Base-by-base conservation (phyloP, 2,888 invertebrate genomes). In the Chaetogeoica ovagalla region DNA sequence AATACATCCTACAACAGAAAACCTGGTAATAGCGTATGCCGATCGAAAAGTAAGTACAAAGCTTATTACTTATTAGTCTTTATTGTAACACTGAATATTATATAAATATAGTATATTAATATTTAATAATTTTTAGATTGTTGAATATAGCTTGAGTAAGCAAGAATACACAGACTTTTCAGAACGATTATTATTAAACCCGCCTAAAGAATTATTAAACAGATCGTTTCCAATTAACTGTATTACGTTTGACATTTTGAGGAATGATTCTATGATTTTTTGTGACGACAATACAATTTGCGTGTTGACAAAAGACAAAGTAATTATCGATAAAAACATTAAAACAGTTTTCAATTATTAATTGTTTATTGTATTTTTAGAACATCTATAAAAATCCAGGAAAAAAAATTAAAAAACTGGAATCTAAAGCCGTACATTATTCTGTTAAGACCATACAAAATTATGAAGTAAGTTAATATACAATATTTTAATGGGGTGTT, bases 211-310 rank as follows among this genome's bases (percentile, higher is more conserved):
- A 82, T 92, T 91, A 91, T 84, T 88, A 37, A 85, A 87, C 23
- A 89, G 91, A 71, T 86, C 87, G 15, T 89, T 89, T 81, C 89
- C 91, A 23, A 89, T 93, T 11, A 87, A 87, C 19, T 89, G 90
- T 81, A 88, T 94, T 39, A 86, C 88, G 1, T 89, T 91, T 84
- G 92, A 94, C 86, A 88, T 90, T 0, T 85, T 87, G 0, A 89
- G 90, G 83, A 87, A 90, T 0, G 87, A 92, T 84, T 89, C 93
- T 7, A 88, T 95, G 55, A 87, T 95, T 19, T 86, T 94, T 75
- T 90, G 92, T 82, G 94, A 94, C 85, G 93, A 94, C 83, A 89
- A 89, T 71, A 89, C 90, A 72, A 89, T 94, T 66, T 90, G 90
- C 86, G 86, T 90, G 48, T 86, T 90, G 52, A 87, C 91, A 84